Conservation (phyloP, 2,113 vertebrate genomes). For the Mobula hypostoma region DNA sequence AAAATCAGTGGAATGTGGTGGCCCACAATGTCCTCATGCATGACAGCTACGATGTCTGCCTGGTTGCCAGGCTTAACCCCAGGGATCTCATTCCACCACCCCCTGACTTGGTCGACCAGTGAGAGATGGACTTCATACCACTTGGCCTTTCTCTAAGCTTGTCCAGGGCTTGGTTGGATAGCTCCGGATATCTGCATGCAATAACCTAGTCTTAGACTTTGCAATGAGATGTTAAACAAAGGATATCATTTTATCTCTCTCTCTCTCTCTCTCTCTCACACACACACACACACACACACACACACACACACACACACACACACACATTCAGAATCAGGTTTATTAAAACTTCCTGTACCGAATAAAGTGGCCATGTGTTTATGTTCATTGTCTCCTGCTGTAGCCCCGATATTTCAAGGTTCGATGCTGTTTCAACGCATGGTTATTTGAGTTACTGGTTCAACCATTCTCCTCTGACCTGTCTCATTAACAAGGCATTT, state of each 20-base stretch:
- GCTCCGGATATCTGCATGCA: neutral
- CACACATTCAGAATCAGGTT: no score
- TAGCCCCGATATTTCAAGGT: no score
- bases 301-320: no score
- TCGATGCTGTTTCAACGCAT: no score
- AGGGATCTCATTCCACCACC: conserved; percentile 84
- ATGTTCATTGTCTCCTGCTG: no score
- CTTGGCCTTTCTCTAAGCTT: neutral
- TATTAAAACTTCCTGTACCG: no score
- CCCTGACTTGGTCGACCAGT: conserved; percentile 65
- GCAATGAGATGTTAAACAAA: neutral
- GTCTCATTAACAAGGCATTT: no score
- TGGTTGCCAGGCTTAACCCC: conserved; percentile 86
- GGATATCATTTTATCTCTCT: neutral
- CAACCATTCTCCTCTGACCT: no score
- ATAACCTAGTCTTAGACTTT: neutral
- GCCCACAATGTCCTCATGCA: conserved; percentile 79
- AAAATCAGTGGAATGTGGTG: conserved; percentile 82
- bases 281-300: no score
- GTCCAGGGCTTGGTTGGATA: neutral
- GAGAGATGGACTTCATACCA: neutral
- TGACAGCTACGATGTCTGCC: conserved; percentile 86
- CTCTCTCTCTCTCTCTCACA: no score
- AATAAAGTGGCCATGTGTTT: no score
- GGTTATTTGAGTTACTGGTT: no score